Evolutionary conservation across 2,113 vertebrate genomes (phyloP).

Genomic region (Chionomys nivalis): DNA sequence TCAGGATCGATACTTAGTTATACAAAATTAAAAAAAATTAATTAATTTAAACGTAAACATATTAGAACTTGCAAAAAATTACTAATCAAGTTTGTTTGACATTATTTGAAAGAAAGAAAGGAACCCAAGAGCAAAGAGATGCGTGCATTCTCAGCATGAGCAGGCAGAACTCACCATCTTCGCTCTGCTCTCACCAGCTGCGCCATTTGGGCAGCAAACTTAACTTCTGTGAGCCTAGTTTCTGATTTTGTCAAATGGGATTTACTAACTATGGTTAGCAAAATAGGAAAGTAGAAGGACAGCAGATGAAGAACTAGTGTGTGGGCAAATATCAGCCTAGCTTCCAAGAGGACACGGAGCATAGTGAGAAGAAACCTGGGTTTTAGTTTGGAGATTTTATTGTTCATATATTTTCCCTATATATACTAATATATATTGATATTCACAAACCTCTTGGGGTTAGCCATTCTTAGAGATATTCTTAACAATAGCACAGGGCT

Average conservation of each 20-base stretch:
- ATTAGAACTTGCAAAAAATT: background rate
- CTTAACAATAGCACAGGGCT: background rate
- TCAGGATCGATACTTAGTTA: background rate
- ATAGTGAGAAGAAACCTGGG: background rate
- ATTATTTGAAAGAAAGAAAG: background rate
- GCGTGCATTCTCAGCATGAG: too few relatives aligned
- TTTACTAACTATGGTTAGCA: background rate
- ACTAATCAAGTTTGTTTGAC: background rate
- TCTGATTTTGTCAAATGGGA: background rate
- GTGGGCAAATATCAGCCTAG: background rate
- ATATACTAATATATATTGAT: background rate
- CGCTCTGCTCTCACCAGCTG: background rate
- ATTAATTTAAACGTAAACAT: background rate
- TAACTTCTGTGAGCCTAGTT: background rate
- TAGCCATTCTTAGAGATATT: background rate
- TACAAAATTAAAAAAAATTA: background rate
- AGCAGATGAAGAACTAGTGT: background rate
- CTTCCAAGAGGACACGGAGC: background rate
- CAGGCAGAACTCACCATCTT: too few relatives aligned
- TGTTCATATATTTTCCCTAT: conserved; percentile 32
- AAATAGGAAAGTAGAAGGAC: background rate
- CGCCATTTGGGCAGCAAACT: background rate
- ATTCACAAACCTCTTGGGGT: background rate
- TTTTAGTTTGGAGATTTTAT: background rate
- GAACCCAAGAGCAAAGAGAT: background rate